A percentile compares a stretch with the other conserved stretches of the same genome.
Conservation (phyloP, 2,113 vertebrate species). For the Amblyopsis rosae region DNA sequence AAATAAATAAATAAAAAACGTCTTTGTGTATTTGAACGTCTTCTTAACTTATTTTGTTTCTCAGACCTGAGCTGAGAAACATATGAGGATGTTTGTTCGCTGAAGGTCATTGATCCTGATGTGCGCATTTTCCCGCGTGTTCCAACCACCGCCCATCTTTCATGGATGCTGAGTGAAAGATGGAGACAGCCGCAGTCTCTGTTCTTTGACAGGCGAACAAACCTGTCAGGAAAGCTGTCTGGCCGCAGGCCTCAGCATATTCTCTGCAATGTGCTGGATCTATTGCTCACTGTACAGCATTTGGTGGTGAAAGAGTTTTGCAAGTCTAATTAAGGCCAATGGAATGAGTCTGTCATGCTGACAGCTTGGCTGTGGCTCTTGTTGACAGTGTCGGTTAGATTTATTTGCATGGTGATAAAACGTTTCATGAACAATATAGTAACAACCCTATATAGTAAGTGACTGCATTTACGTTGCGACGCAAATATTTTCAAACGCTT, state of each 20-base stretch:
- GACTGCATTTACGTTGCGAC: too few species aligned
- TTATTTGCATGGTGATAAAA: constrained; percentile 19
- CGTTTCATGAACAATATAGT: not conserved
- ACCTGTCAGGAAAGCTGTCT: not conserved
- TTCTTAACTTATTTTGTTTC: too few species aligned
- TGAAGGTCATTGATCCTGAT: constrained; percentile 5
- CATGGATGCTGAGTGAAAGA: constrained; percentile 11
- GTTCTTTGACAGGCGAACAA: constrained; percentile 7
- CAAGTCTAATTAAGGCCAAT: constrained; percentile 28
- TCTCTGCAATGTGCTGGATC: not conserved
- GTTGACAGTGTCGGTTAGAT: constrained; percentile 16
- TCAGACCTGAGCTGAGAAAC: too few species aligned
- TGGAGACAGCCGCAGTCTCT: constrained; percentile 1
- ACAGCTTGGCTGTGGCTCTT: constrained; percentile 12
- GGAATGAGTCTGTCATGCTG: not conserved
- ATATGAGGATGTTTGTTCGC: not conserved
- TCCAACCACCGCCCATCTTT: constrained; percentile 19
- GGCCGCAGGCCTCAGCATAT: constrained; percentile 5
- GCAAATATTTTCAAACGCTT: too few species aligned
- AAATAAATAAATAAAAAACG: too few species aligned
- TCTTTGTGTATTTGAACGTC: too few species aligned
- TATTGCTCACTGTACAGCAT: constrained; percentile 6
- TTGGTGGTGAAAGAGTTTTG: constrained; percentile 3
- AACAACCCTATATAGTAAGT: not conserved
- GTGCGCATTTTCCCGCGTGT: not conserved